Conservation (phyloP, 2,113 vertebrate genomes). For the Carollia perspicillata region DNA sequence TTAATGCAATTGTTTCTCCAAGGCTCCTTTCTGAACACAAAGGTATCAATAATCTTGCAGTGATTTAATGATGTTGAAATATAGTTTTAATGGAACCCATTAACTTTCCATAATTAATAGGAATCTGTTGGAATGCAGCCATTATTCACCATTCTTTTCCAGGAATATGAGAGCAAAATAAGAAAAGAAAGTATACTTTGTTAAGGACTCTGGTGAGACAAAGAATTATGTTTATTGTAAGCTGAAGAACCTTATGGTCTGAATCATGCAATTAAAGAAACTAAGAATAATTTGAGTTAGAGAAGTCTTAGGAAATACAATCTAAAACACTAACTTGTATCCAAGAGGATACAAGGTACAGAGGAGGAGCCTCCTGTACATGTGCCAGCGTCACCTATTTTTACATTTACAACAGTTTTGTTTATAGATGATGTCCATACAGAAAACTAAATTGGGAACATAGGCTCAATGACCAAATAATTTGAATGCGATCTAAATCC, state of each 20-base stretch:
- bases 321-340: background rate
- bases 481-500: background rate
- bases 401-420: background rate
- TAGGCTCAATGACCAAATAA: background rate
- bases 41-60: background rate
- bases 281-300: background rate
- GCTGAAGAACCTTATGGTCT: background rate
- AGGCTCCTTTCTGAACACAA: constrained; percentile 8
- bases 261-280: background rate
- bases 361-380: background rate
- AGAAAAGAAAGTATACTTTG: background rate
- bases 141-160: background rate
- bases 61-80: background rate
- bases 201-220: background rate
- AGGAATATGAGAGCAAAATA: constrained; percentile 24
- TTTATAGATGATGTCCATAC: background rate
- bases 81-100: background rate
- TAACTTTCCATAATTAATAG: background rate
- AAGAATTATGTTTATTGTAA: background rate
- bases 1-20: constrained; percentile 20
- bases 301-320: background rate
- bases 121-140: background rate
- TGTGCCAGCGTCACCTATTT: background rate
- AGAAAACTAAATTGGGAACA: background rate
- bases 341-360: background rate